Base-by-base conservation (phyloP, 2,113 vertebrate genomes). In the Pluvianellus socialis region DNA sequence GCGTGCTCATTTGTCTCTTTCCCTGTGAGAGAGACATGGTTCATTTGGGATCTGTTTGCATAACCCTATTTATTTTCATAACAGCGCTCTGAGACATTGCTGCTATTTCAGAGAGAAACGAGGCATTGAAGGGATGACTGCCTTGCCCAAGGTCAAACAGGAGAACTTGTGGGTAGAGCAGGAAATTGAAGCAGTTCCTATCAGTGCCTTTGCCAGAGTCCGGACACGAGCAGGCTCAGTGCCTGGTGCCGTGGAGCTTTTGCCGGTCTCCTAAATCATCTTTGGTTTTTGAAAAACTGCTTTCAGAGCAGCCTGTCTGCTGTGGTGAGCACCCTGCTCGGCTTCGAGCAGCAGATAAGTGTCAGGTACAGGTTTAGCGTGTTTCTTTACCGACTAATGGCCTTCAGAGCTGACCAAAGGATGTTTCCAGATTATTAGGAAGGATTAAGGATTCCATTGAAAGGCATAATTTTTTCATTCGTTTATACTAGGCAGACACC, bases 131-230 rank as follows among this genome's bases (percentile, higher is more conserved):
- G 74, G 88, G 32, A 20, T 52, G 58, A 67, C 27, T 58, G 49
- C 50, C 42, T 89, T 77, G 52, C 44, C 56, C 68, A 87, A 87
- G 88, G 56, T 79, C 93, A 94, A 47, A 7, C n/a, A 76, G 88
- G 71, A 88, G 52, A 84, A 55, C 16, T 3, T 61, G 66, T 40
- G 82, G 76, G n/a, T 9, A 91, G 50, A 79, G 87, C 56, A 94
- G 84, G 80, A 84, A 92, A 77, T 62, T 1, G 2, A 35, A 81
- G 76, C 3, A 3, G 38, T 77, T 92, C n/a, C 42, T 67, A 0
- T 26, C 33, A 18, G 47, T 19, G 11, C n/a, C 28, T 91, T 44
- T 81, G 65, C 63, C 50, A 77, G 61, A 24, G 7, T n/a, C 70
- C 32, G 50, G 11, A 6, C 22, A 20, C 0, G 4, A 84, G 61